A percentile compares a stretch with the other conserved stretches of the same genome.
Evolutionary conservation across 2,888 invertebrate species (phyloP).

Genomic region (Tetragonisca angustula): DNA sequence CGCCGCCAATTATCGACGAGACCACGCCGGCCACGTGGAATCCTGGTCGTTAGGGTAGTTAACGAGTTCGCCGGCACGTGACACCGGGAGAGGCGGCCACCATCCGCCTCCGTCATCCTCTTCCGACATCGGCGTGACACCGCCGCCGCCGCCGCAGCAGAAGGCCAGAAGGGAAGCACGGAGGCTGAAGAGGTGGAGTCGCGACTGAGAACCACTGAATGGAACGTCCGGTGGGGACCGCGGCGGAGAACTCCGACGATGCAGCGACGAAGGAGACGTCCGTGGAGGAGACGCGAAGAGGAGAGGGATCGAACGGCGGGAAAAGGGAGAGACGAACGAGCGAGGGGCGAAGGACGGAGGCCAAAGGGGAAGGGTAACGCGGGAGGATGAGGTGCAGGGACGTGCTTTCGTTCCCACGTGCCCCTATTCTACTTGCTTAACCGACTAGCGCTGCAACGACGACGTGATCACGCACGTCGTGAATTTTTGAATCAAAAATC

Average conservation of each 20-base stretch:
- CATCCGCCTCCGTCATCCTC: constrained; percentile 40
- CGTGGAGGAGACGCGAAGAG: constrained; percentile 56
- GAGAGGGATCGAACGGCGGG: constrained; percentile 58
- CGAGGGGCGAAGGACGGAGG: constrained; percentile 64
- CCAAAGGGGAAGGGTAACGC: constrained; percentile 59
- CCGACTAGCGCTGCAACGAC: no score
- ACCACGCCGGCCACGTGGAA: constrained; percentile 79
- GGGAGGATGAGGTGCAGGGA: constrained; percentile 71
- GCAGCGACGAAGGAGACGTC: constrained; percentile 70
- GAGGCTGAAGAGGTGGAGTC: not conserved
- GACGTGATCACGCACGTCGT: no score
- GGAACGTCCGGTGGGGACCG: constrained; percentile 79
- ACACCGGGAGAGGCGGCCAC: constrained; percentile 65
- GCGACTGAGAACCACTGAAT: constrained; percentile 75
- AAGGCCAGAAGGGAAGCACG: constrained; percentile 4
- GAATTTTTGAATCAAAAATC: no score
- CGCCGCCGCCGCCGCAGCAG: no score
- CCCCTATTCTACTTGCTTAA: constrained; percentile 49
- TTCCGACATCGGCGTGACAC: constrained; percentile 12
- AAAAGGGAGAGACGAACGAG: constrained; percentile 54
- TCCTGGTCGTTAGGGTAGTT: constrained; percentile 80
- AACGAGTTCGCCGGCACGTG: constrained; percentile 81
- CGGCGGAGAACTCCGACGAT: constrained; percentile 41
- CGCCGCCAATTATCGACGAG: constrained; percentile 78
- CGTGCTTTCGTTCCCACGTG: constrained; percentile 72